A percentile compares a stretch with the other conserved stretches of the same genome.
Conservation (phyloP, 2,888 invertebrate genomes). For the Digitonthophagus gazella region DNA sequence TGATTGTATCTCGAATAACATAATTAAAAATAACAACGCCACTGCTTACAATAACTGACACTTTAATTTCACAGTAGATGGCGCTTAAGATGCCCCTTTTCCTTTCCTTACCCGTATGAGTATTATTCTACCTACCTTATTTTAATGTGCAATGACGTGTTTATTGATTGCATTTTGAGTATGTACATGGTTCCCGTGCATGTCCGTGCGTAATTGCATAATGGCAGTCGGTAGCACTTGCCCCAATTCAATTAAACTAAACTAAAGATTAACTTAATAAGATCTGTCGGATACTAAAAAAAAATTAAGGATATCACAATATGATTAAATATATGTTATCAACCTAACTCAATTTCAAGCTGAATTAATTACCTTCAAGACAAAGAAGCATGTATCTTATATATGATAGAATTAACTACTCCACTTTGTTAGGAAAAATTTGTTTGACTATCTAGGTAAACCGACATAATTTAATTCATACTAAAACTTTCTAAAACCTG, state of each 20-base stretch:
- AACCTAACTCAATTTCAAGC: too few species aligned
- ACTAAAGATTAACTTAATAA: not conserved
- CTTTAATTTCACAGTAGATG: slow-evolving; percentile 28
- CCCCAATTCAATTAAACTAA: too few species aligned
- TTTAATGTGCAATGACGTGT: not conserved
- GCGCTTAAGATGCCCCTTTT: slow-evolving; percentile 18
- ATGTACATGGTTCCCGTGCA: not conserved
- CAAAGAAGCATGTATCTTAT: too few species aligned
- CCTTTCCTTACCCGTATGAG: not conserved
- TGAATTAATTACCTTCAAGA: too few species aligned
- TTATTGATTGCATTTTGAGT: not conserved
- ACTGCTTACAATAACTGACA: slow-evolving; percentile 27
- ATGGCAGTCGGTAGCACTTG: not conserved
- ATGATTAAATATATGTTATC: too few species aligned
- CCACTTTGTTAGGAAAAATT: too few species aligned
- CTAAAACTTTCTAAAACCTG: too few species aligned
- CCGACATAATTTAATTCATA: too few species aligned
- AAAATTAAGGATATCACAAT: too few species aligned
- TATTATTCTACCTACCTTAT: not conserved
- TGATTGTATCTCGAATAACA: slow-evolving; percentile 33
- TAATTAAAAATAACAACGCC: slow-evolving; percentile 32
- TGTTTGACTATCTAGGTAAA: too few species aligned
- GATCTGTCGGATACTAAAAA: too few species aligned
- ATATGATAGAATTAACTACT: too few species aligned
- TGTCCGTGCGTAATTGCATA: not conserved